A percentile compares a stretch with the other conserved stretches of the same genome.
phyloP scores from a whole-genome alignment of 2,888 invertebrate species.

The Nycteola revayana region DNA sequence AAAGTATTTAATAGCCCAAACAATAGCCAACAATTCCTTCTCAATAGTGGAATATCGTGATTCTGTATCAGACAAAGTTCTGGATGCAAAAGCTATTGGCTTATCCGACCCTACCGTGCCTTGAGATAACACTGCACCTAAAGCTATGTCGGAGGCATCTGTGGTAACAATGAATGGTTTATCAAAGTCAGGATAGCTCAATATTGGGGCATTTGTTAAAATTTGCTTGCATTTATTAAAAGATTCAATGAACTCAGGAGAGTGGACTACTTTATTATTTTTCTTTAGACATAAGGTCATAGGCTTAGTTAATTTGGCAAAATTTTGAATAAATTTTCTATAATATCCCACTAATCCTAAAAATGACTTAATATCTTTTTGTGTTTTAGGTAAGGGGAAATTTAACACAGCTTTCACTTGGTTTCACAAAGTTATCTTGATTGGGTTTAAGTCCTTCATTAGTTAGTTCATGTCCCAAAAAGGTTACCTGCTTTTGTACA shows the following conservation, averaged over 20 bases:
- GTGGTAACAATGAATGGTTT: conserved; percentile 35
- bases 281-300: conserved; percentile 32
- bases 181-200: conserved; percentile 46
- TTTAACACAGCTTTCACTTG: conserved; percentile 29
- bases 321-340: conserved; percentile 30
- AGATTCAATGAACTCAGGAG: conserved; percentile 20
- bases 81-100: conserved; percentile 31
- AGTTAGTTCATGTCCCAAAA: conserved; percentile 23
- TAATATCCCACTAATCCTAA: conserved; percentile 32
- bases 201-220: conserved; percentile 37
- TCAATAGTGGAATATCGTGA: conserved; percentile 35
- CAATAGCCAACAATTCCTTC: conserved; percentile 45
- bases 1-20: conserved; percentile 46
- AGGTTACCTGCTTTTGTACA: conserved; percentile 16
- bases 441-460: conserved; percentile 32
- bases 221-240: conserved; percentile 36
- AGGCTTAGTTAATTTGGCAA: conserved; percentile 31
- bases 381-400: conserved; percentile 28
- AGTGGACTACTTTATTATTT: conserved; percentile 10
- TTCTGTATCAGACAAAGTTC: conserved; percentile 32
- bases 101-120: conserved; percentile 31
- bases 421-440: too few species aligned
- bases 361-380: conserved; percentile 32
- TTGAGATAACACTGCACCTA: conserved; percentile 36
- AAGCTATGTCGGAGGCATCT: conserved; percentile 33